Evolutionary conservation across 2,797 vertebrate genomes (phyloP), one percentile per base, ranked within the genome.

Genomic region (Momotus momota): DNA sequence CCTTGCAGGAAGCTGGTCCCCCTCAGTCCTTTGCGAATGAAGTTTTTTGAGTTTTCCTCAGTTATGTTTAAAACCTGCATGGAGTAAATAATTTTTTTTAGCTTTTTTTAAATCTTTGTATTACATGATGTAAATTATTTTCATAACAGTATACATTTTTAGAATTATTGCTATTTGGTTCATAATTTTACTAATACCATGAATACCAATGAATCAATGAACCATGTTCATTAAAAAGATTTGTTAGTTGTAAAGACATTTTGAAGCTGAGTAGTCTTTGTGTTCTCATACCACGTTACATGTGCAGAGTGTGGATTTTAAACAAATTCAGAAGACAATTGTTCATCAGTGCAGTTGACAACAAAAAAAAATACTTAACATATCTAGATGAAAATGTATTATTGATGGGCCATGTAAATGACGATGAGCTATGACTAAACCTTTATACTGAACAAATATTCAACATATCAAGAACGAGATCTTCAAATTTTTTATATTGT

Each of bases 401-500:
- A 97, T 95, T 97, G 97, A 98, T 98, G 98, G 97, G 95, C 91
- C 97, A 98, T 98, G 97, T 97, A 98, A 98, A 98, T 98, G 95
- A 97, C 97, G 97, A 91, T 84, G 87, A 95, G 95, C 94, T 94
- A 92, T 93, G 18, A 97, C 29, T 80, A 94, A 88, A 83, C 80
- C 69, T 95, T 92, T 86, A 65, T 65, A 40, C 83, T 67, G n/a
- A 94, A 95, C 90, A 88, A 96, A 93, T 65, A 70, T 84, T 72
- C 18, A 48, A 35, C 23, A 43, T 97, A 97, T 98, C 96, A 98
- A 98, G 46, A 95, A 95, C 8, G 84, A 62, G 2, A 67, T 21
- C 55, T 73, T 89, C 23, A 83, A 13, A 31, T 23, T 67, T 45
- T 71, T 12, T 41, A 6, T n/a, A 67, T 85, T 38, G 31, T 26